Percentiles rank a stretch among this genome's conserved stretches.
phyloP scores from a whole-genome alignment of 2,797 vertebrate species.

The Limnodromus scolopaceus region DNA sequence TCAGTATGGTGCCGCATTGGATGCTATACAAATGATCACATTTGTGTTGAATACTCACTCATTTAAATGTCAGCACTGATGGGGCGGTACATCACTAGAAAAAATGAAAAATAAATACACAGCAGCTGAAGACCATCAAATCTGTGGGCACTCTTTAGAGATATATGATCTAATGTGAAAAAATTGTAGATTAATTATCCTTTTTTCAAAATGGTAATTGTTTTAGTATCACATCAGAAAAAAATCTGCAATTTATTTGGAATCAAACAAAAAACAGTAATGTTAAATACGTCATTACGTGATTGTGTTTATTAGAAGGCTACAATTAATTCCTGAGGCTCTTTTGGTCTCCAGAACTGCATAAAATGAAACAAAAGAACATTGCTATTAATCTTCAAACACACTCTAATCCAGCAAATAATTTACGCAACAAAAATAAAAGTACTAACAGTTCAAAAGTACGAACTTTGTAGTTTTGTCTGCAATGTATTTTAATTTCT shows the following conservation, averaged over 20 bases:
- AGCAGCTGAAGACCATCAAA: constrained; percentile 85
- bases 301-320: constrained; percentile 82
- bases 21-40: constrained; percentile 93
- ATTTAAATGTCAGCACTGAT: constrained; percentile 98
- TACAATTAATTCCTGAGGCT: constrained; percentile 82
- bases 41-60: constrained; percentile 95
- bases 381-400: constrained; percentile 62
- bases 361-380: constrained; percentile 76
- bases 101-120: constrained; percentile 84
- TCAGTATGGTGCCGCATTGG: constrained; percentile 89
- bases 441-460: neutral
- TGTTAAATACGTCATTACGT: constrained; percentile 82
- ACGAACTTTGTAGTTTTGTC: neutral
- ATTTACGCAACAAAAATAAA: neutral
- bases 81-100: constrained; percentile 82
- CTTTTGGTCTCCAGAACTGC: constrained; percentile 66
- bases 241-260: constrained; percentile 88
- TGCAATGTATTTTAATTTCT: neutral
- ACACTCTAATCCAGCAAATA: constrained; percentile 45
- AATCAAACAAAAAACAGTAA: constrained; percentile 82
- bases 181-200: constrained; percentile 92
- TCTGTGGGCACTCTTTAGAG: constrained; percentile 80
- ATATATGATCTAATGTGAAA: constrained; percentile 89
- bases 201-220: constrained; percentile 89
- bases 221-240: constrained; percentile 86